A percentile compares a stretch with the other conserved stretches of the same genome.
These are phyloP conservation scores for Leptestheria dahalacensis DNA, from an alignment of 1,140 invertebrate genomes.

Conservation along the genomic window DNA sequence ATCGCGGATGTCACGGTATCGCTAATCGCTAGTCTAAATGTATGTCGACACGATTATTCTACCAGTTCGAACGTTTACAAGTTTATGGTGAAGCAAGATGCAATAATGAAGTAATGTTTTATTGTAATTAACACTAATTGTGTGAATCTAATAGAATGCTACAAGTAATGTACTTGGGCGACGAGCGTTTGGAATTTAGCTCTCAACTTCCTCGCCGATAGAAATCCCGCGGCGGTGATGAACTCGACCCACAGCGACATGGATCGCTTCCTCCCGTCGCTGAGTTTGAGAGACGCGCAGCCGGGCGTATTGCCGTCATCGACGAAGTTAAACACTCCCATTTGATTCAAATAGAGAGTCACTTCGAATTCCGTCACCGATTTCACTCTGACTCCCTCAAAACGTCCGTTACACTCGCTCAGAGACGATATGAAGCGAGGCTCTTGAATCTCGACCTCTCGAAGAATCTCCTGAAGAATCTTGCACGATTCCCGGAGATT, in stretches of 20 bases:
- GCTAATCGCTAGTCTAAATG: too few species aligned
- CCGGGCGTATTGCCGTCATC: conserved; percentile 45
- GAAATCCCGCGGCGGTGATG: conserved; percentile 46
- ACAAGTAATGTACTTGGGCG: conserved; percentile 41
- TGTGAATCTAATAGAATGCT: too few species aligned
- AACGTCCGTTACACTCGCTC: conserved; percentile 32
- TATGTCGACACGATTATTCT: too few species aligned
- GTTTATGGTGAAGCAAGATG: too few species aligned
- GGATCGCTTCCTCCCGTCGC: conserved; percentile 44
- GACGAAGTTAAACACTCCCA: conserved; percentile 53
- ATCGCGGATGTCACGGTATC: too few species aligned
- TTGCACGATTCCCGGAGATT: conserved; percentile 39
- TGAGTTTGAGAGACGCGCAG: conserved; percentile 46
- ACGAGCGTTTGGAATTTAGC: conserved; percentile 45
- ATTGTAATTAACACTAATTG: too few species aligned
- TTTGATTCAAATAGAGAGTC: conserved; percentile 46
- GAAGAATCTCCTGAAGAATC: conserved; percentile 43
- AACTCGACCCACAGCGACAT: conserved; percentile 54
- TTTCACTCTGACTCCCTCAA: conserved; percentile 36
- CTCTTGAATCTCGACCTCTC: conserved; percentile 47
- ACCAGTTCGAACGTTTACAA: too few species aligned
- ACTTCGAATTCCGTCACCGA: conserved; percentile 45
- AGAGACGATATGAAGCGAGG: conserved; percentile 43
- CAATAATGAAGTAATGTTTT: too few species aligned
- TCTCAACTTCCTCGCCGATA: conserved; percentile 45